Evolutionary conservation across 92 coral and sea anemone genomes (phyloP).

Genomic region (Montipora capitata): DNA sequence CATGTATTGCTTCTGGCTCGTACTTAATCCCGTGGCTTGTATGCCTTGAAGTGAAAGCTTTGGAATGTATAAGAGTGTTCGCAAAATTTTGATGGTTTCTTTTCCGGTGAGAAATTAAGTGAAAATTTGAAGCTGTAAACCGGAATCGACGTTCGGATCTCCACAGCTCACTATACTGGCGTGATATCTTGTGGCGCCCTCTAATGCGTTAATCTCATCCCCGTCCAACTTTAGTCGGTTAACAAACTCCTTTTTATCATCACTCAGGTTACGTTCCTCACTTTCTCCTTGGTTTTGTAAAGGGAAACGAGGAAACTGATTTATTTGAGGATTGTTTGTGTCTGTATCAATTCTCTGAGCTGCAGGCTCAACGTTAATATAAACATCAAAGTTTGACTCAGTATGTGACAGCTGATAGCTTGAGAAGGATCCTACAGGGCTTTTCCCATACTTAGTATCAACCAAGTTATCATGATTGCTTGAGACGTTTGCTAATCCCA

Average conservation of each 20-base stretch:
- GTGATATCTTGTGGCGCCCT: conserved; percentile 70
- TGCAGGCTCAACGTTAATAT: conserved; percentile 5
- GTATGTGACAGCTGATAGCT: neutral
- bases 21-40: conserved; percentile 72
- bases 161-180: conserved; percentile 75
- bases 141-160: conserved; percentile 65
- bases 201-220: conserved; percentile 62
- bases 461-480: no score
- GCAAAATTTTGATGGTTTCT: conserved; percentile 72
- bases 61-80: conserved; percentile 62
- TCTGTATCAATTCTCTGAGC: neutral
- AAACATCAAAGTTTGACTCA: neutral
- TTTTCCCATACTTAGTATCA: no score
- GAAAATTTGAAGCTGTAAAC: conserved; percentile 82
- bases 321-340: conserved; percentile 11
- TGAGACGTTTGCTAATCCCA: no score
- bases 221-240: conserved; percentile 50
- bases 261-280: conserved; percentile 14
- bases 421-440: no score
- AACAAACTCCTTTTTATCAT: conserved; percentile 40
- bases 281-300: neutral
- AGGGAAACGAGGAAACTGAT: conserved; percentile 17
- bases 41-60: conserved; percentile 54
- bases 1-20: conserved; percentile 67
- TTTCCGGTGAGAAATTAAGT: conserved; percentile 48